Percentiles rank a stretch among this genome's conserved stretches.
phyloP scores from a whole-genome alignment of 92 coral and sea anemone species.

The Phenganax stokvisi region DNA sequence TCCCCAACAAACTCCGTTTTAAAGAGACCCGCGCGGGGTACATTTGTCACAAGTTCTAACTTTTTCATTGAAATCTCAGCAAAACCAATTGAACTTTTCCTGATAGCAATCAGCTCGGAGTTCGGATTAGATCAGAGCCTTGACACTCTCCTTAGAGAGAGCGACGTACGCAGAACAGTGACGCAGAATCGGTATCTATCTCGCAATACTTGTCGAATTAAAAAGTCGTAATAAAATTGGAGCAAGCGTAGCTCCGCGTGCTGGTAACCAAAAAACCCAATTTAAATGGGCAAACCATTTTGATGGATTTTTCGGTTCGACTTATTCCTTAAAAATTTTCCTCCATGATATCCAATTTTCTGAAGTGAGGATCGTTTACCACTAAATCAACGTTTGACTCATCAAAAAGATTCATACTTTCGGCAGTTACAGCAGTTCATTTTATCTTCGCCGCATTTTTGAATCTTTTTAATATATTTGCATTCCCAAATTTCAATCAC shows the following conservation, averaged over 20 bases:
- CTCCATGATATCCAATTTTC: not conserved
- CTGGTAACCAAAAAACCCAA: not conserved
- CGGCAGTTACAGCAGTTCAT: not conserved
- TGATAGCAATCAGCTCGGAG: not conserved
- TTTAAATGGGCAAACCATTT: not conserved
- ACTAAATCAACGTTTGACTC: not conserved
- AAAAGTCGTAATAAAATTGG: not conserved
- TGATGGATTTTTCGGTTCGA: not conserved
- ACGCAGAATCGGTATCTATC: too few relatives aligned
- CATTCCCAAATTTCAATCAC: constrained; percentile 40
- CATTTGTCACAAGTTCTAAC: constrained; percentile 1
- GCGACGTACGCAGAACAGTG: not conserved
- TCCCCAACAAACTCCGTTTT: constrained; percentile 7
- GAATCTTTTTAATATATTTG: not conserved
- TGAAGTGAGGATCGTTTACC: constrained; percentile 9
- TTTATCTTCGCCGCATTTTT: not conserved
- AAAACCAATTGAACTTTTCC: not conserved
- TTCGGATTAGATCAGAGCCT: not conserved
- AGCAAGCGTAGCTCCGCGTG: not conserved
- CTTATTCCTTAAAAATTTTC: not conserved
- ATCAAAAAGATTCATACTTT: not conserved
- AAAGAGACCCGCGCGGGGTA: not conserved
- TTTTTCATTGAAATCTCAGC: not conserved
- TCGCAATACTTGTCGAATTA: not conserved
- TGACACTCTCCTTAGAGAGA: not conserved